Percentiles rank a stretch among this genome's conserved stretches.
Evolutionary conservation across 92 coral and sea anemone genomes (phyloP).

Genomic region (Meandrina meandrites): DNA sequence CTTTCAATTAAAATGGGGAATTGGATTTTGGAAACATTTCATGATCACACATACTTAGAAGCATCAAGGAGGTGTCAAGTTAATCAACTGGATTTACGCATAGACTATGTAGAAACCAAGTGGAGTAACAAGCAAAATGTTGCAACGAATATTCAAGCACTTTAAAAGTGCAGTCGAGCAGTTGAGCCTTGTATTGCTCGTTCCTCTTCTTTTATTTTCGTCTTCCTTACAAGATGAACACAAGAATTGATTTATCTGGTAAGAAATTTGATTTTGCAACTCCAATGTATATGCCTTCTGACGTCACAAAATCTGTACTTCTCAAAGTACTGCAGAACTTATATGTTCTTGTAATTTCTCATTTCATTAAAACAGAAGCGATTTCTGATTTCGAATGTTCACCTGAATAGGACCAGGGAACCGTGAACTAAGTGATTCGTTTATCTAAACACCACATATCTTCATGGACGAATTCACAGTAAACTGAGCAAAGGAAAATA

Average conservation of each 20-base stretch:
- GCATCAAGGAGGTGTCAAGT: neutral
- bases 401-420: neutral
- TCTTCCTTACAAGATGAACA: no score
- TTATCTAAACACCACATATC: conserved; percentile 3
- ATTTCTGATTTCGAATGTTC: neutral
- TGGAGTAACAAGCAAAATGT: neutral
- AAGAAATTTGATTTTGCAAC: neutral
- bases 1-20: neutral
- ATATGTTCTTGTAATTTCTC: neutral
- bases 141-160: no score
- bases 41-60: neutral
- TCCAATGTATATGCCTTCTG: neutral
- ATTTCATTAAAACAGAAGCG: neutral
- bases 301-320: neutral
- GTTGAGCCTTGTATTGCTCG: no score
- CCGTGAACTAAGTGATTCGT: neutral
- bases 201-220: no score
- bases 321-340: neutral
- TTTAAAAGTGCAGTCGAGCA: no score
- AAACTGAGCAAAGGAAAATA: neutral
- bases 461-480: conserved; percentile 27
- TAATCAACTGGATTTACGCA: neutral
- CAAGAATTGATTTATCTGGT: no score
- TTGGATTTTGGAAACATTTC: neutral
- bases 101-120: neutral